These are phyloP conservation scores for Otus sunia DNA, from an alignment of 2,113 vertebrate species.

Conservation along the genomic window DNA sequence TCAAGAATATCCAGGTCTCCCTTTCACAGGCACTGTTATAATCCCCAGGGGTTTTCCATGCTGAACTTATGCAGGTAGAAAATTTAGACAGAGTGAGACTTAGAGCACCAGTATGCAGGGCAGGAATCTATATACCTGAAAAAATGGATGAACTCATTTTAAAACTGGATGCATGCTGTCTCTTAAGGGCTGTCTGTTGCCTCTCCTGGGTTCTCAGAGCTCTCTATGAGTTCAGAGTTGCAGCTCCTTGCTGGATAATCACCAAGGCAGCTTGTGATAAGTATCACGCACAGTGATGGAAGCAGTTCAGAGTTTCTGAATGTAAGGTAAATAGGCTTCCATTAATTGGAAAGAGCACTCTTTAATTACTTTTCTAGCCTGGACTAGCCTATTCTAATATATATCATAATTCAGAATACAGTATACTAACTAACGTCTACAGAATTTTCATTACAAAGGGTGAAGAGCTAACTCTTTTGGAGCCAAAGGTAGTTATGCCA, in stretches of 20 bases:
- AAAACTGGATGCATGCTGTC: neutral
- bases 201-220: neutral
- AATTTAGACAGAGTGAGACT: conserved; percentile 12
- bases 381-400: conserved; percentile 52
- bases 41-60: conserved; percentile 31
- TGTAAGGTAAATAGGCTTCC: conserved; percentile 43
- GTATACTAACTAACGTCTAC: conserved; percentile 8
- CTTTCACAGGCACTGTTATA: conserved; percentile 20
- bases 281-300: conserved; percentile 39
- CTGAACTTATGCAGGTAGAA: conserved; percentile 8
- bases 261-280: conserved; percentile 48
- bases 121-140: conserved; percentile 1
- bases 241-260: conserved; percentile 18
- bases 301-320: conserved; percentile 55
- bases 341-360: conserved; percentile 53
- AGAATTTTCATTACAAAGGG: conserved; percentile 54
- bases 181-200: neutral
- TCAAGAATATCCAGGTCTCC: conserved; percentile 51
- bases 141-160: conserved; percentile 12
- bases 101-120: neutral
- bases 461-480: conserved; percentile 14
- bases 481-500: neutral
- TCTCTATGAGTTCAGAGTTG: neutral
- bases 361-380: conserved; percentile 64
- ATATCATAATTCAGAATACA: conserved; percentile 45